Base-by-base conservation (phyloP, 2,888 invertebrate genomes). In the Chrysotoxum bicinctum region DNA sequence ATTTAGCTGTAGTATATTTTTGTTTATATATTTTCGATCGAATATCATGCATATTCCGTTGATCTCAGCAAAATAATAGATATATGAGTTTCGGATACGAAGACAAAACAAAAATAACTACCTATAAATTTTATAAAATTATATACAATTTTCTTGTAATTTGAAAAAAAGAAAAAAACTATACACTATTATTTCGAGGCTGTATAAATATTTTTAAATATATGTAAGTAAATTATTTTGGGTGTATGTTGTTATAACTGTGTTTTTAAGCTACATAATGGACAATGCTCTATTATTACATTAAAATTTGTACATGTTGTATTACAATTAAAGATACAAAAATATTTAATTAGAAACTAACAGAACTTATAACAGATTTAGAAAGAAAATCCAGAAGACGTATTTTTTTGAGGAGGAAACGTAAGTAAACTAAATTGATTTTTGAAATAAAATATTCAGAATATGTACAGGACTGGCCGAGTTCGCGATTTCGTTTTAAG, bases 1-100 rank as follows among this genome's bases (percentile, higher is more conserved):
- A 87, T 90, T 88, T 92, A 92, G 91, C 88, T 89, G 91, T 92
- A 89, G 91, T 90, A 83, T 89, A 89, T 88, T 88, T 90, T 88
- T 90, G 88, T 88, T 89, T 90, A 73, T 89, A 88, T 86, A 87
- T 89, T 79, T 86, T 89, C 82, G 88, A 90, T 87, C 88, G 87
- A 81, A 88, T 90, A 87, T 88, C 87, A 69, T 87, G 87, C 82
- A 88, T 82, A 45, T 87, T 79, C 40, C 85, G 81, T 77, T 85
- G 62, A 85, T 69, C 62, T 48, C 56, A 35, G 19, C 30, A 69
- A 30, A 54, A 21, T 58, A 45, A 12, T 14, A 58, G 16, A n/a
- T n/a, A n/a, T 56, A 12, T 35, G 50, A 45, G 12, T 62, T 62
- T 23, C 10, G 26, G 16, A 45, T 45, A 45, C 14, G 32, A 14